Base-by-base conservation (phyloP, 1,140 invertebrate genomes). In the Scaptomyza graminum region DNA sequence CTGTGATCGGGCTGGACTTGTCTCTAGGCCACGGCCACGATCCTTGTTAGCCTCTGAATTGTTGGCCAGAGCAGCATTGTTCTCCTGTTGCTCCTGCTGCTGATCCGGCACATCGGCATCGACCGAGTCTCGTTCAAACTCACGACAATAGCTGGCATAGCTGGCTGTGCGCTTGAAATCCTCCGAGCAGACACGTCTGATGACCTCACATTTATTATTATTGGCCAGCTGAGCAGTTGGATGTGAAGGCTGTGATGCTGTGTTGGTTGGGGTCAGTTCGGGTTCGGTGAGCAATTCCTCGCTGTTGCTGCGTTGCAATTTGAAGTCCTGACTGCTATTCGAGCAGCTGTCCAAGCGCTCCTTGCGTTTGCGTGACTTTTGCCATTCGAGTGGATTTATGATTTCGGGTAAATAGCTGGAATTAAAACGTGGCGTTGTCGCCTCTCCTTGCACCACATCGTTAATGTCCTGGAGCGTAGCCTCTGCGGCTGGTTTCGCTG, bases 251-350 rank as follows among this genome's bases (percentile, higher is more conserved):
- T 12, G 47, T 18, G n/a, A 31, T 66, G 50, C 25, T 43, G 15
- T 67, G 63, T 18, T n/a, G 18, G 12, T n/a, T 49, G 22, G 9
- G 31, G 1, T 31, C 41, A 34, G 47, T 57, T 70, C 44, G 12
- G 74, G 76, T 25, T 90, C 84, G 0, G 71, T 83, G 7, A 89
- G 76, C 68, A 92, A 68, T 85, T 94, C 95, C 85, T 96, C 95
- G 71, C 95, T 96, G 91, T 95, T 96, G 55, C 94, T 96, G 92
- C 95, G 94, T 77, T 96, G 94, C 47, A 96, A 93, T 90, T 96
- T 97, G 57, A 95, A 93, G 87, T 97, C 96, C 79, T 95, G 94
- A 13, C 92, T 94, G 69, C 73, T 82, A 39, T 93, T 95, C 28
- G 94, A 94, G 52, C 91, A 92, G 78, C 93, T 94, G 90, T 96